Evolutionary conservation across 2,888 invertebrate species (phyloP).

Genomic region (Latheticus oryzae): DNA sequence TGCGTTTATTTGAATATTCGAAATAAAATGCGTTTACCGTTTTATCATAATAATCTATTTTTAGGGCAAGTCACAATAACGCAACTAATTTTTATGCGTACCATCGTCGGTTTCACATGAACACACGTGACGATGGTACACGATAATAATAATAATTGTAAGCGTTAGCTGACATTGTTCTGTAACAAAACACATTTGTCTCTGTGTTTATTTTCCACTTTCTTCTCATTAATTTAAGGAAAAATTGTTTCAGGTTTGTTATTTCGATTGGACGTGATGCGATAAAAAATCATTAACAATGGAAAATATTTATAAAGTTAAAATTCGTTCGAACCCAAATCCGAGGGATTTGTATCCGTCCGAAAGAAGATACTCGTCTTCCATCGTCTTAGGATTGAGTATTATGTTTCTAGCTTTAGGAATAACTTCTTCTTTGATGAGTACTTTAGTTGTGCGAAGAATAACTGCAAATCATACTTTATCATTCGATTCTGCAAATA

Average conservation of each 20-base stretch:
- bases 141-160: slow-evolving; percentile 5
- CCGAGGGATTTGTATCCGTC: slow-evolving; percentile 73
- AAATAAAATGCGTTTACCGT: too few relatives aligned
- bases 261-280: slow-evolving; percentile 18
- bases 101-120: slow-evolving; percentile 12
- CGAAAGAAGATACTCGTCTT: slow-evolving; percentile 75
- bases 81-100: slow-evolving; percentile 17
- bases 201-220: slow-evolving; percentile 13
- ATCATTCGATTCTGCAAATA: slow-evolving; percentile 14
- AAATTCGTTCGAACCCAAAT: slow-evolving; percentile 73
- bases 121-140: slow-evolving; percentile 18
- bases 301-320: slow-evolving; percentile 77
- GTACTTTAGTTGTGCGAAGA: slow-evolving; percentile 65
- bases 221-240: background rate
- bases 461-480: slow-evolving; percentile 35
- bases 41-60: too few relatives aligned
- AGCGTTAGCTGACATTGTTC: slow-evolving; percentile 10
- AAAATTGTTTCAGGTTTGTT: too few relatives aligned
- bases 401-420: slow-evolving; percentile 74
- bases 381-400: slow-evolving; percentile 74
- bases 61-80: too few relatives aligned
- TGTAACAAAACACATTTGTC: slow-evolving; percentile 7
- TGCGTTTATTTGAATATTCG: too few relatives aligned
- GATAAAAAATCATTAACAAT: slow-evolving; percentile 50
- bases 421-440: slow-evolving; percentile 70